Base-by-base conservation (phyloP, 2,888 invertebrate species). In the Ormyrus nitidulus region DNA sequence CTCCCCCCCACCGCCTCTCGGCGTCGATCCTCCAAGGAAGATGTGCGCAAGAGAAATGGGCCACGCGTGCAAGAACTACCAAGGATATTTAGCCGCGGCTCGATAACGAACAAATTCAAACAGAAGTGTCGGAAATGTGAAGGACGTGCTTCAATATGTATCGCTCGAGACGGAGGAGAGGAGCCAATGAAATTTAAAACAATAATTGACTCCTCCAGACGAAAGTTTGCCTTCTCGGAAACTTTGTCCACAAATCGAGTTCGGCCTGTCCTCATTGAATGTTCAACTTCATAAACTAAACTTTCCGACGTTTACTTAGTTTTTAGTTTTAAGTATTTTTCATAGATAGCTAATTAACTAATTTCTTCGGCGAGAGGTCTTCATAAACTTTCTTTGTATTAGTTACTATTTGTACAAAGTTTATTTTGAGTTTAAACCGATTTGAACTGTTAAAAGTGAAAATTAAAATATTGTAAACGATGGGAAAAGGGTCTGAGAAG, bases 21-120 rank as follows among this genome's bases (percentile, higher is more conserved):
- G 85, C 82, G 85, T 84, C 74, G 44, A 74, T 74, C 74, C 65
- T 58, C 19, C 6, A 51, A 34, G 44, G 7, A 61, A 11, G 54
- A 53, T n/a, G 61, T 53, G 68, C 59, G 5, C 10, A 11, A 66
- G 58, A 79, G 54, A 51, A 73, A 79, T 62, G 58, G 46, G 0
- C 44, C 51, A 19, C 10, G 51, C 69, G 84, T 83, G 85, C 85
- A 83, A 84, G 84, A 84, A 87, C 85, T 87, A 85, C 84, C 83
- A 85, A 85, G 81, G 80, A 68, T 61, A 61, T 65, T 58, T 19
- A 11, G 19, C 19, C 44, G 44, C 49, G 53, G 46, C 13, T 53
- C 66, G 61, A 68, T 46, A 76, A 76, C 13, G 54, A 49, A 54
- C 51, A 7, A 68, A 48, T 68, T 62, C 48, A 34, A 44, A 62